Percentiles rank a stretch among this genome's conserved stretches.
These are phyloP conservation scores for Ormyrus nitidulus DNA, from an alignment of 2,888 invertebrate species.

Conservation along the genomic window DNA sequence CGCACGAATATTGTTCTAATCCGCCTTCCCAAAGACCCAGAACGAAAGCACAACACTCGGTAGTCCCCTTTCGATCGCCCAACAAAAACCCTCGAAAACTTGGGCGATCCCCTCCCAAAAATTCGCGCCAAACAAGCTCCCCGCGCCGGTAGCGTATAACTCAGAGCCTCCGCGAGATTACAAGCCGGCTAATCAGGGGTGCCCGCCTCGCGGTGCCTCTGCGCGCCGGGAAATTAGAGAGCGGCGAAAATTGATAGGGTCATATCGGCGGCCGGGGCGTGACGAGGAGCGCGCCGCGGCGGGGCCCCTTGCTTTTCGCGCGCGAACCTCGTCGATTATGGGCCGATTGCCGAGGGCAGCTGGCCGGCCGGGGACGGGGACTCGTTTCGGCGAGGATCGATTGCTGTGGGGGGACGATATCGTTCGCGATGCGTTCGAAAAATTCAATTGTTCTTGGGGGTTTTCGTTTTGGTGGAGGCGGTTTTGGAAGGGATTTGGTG, in stretches of 20 bases:
- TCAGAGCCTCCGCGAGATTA: too few species aligned
- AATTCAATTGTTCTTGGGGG: too few species aligned
- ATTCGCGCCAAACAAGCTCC: too few species aligned
- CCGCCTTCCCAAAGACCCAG: background rate
- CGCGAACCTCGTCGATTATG: too few species aligned
- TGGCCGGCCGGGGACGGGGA: background rate
- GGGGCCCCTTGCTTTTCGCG: background rate
- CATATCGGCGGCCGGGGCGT: slow-evolving; percentile 55
- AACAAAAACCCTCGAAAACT: too few species aligned
- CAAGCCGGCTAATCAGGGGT: background rate
- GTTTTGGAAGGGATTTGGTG: too few species aligned
- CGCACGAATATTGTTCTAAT: too few species aligned
- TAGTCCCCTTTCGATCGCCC: too few species aligned
- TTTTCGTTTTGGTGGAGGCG: too few species aligned
- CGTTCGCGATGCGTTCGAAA: background rate
- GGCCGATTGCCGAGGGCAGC: too few species aligned
- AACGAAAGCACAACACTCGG: background rate
- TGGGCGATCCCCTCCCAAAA: too few species aligned
- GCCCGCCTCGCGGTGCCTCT: background rate
- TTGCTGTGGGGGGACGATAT: background rate
- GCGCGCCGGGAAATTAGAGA: slow-evolving; percentile 62
- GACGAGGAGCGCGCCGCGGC: slow-evolving; percentile 12
- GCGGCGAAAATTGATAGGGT: slow-evolving; percentile 66
- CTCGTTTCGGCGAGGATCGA: slow-evolving; percentile 17
- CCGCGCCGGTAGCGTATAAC: too few species aligned